phyloP scores from a whole-genome alignment of 2,113 vertebrate genomes.

The Gulo gulo region DNA sequence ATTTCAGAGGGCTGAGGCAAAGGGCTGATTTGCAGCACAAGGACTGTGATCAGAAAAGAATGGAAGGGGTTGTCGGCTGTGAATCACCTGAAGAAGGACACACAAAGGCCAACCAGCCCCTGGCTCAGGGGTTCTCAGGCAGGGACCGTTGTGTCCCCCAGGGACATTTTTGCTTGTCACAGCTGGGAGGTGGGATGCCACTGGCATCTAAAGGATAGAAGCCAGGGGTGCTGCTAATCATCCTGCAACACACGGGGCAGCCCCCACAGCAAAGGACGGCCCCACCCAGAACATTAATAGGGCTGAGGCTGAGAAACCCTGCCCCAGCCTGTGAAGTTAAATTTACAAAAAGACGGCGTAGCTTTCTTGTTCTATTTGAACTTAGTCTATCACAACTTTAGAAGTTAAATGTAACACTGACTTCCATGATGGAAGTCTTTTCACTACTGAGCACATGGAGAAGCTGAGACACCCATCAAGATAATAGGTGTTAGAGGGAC shows the following conservation, averaged over 20 bases:
- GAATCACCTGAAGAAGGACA: background rate
- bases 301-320: background rate
- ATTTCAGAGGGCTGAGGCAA: slow-evolving; percentile 30
- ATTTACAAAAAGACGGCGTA: background rate
- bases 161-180: background rate
- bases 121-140: background rate
- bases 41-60: background rate
- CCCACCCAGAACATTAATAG: accelerated
- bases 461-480: background rate
- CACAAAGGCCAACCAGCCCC: background rate
- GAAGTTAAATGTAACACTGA: background rate
- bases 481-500: background rate
- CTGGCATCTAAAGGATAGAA: background rate
- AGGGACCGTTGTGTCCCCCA: background rate
- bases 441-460: background rate
- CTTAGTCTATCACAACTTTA: background rate
- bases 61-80: background rate
- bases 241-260: background rate
- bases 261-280: background rate
- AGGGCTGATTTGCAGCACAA: slow-evolving; percentile 48
- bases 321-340: background rate
- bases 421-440: background rate
- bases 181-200: background rate
- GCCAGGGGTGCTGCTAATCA: too few relatives aligned
- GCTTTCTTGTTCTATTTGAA: background rate